phyloP scores from a whole-genome alignment of 1,140 invertebrate genomes.

The Conus ventricosus region DNA sequence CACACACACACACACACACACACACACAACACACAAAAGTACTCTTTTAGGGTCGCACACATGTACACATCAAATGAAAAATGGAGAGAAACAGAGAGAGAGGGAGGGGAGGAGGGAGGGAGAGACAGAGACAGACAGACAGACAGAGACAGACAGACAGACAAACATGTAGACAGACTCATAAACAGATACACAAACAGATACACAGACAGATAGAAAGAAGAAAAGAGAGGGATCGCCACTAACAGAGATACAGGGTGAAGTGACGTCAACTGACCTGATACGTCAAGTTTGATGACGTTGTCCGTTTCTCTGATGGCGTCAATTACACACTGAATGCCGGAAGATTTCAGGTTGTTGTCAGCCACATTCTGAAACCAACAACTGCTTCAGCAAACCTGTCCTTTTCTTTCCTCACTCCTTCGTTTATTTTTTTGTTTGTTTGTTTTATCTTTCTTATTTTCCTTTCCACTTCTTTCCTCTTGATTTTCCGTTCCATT shows the following conservation, averaged over 20 bases:
- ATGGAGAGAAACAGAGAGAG: not conserved
- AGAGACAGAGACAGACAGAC: not conserved
- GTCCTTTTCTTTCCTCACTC: not conserved
- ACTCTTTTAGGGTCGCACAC: not conserved
- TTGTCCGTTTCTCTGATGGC: constrained; percentile 47
- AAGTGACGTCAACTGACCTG: constrained; percentile 46
- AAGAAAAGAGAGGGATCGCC: not conserved
- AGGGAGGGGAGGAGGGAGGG: not conserved
- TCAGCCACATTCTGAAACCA: constrained; percentile 55
- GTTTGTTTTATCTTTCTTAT: not conserved
- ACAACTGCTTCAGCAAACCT: not conserved
- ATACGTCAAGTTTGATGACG: constrained; percentile 52
- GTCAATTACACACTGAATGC: constrained; percentile 46
- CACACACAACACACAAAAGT: not conserved
- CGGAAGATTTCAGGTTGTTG: constrained; percentile 54
- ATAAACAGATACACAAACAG: not conserved
- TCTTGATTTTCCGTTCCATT: too few relatives aligned
- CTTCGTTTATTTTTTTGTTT: not conserved
- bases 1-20: not conserved
- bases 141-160: too few relatives aligned
- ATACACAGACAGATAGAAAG: not conserved
- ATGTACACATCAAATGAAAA: not conserved
- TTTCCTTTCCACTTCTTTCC: too few relatives aligned
- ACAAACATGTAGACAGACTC: too few relatives aligned
- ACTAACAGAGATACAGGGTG: too few relatives aligned